These are phyloP conservation scores for Nomada flava DNA, from an alignment of 2,888 invertebrate species.

Conservation along the genomic window DNA sequence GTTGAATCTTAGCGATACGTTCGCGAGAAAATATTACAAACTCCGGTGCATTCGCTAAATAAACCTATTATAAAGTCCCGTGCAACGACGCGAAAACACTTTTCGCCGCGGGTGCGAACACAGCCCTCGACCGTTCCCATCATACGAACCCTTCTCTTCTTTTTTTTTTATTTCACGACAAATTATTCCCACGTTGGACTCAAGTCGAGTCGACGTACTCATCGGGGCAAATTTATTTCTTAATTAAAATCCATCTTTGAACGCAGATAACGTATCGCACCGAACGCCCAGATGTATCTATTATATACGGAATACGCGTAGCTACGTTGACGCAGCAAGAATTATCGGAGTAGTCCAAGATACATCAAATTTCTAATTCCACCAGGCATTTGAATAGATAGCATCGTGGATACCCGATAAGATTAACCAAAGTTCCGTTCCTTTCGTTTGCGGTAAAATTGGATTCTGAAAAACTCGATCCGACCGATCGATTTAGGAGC, in stretches of 20 bases:
- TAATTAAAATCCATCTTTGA: constrained; percentile 22
- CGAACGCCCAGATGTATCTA: no score
- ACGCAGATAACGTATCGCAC: no score
- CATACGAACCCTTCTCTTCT: not conserved
- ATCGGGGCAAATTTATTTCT: constrained; percentile 7
- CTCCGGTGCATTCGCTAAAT: not conserved
- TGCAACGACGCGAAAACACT: not conserved
- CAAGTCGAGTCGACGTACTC: not conserved
- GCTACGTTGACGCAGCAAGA: no score
- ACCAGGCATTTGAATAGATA: not conserved
- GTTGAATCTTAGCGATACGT: not conserved
- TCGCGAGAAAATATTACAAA: not conserved
- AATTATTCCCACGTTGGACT: constrained; percentile 8
- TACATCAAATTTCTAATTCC: not conserved
- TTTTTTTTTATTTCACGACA: no score
- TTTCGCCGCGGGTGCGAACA: not conserved
- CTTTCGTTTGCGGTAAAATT: not conserved
- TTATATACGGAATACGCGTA: no score
- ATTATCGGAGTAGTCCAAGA: not conserved
- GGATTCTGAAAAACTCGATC: not conserved
- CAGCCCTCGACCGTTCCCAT: not conserved
- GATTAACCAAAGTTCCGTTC: not conserved
- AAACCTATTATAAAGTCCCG: not conserved
- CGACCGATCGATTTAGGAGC: not conserved
- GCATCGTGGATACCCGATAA: constrained; percentile 2